Base-by-base conservation (phyloP, 1,140 invertebrate genomes). In the Neodiprion fabricii region DNA sequence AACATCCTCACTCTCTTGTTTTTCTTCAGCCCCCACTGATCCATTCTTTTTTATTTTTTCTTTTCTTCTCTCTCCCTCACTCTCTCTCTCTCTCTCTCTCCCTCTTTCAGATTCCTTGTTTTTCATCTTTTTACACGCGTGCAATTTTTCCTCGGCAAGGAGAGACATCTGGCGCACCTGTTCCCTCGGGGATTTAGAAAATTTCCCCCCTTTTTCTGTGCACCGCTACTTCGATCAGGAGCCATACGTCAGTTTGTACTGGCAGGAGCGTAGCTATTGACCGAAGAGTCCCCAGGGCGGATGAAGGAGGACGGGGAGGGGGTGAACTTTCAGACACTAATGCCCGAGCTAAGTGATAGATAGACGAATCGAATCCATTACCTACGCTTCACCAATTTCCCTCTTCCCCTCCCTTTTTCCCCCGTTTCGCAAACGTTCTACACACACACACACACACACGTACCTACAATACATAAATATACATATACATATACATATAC, bases 191-290 rank as follows among this genome's bases (percentile, higher is more conserved):
- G 53, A 17, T 61, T 61, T 61, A 61, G 11, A 61, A 40, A 61
- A 61, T 14, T 61, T 17, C 53, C 11, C 11, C 17, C 53, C n/a
- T 61, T 61, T 61, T 61, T 14, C 4, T 61, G 53, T 40, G 28
- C 9, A 8, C 21, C 9, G 40, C 83, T 82, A 82, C 81, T 86
- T 79, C 83, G 86, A 87, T 87, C 85, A 85, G 80, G 79, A 80
- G 79, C 79, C 79, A 79, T 84, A 82, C 81, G 82, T 85, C 82
- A 84, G 79, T 79, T 82, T 73, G 79, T 77, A 79, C 75, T 48
- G 66, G 53, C 69, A 70, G 69, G 14, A 28, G 48, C 21, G 4
- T 61, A 61, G 53, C 53, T 61, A 61, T 61, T 61, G 53, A 61
- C 53, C 53, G 53, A 61, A 61, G 53, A 61, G n/a, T 71, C 48